Base-by-base conservation (phyloP, 2,888 invertebrate genomes). In the Hermaeophaga mercurialis region DNA sequence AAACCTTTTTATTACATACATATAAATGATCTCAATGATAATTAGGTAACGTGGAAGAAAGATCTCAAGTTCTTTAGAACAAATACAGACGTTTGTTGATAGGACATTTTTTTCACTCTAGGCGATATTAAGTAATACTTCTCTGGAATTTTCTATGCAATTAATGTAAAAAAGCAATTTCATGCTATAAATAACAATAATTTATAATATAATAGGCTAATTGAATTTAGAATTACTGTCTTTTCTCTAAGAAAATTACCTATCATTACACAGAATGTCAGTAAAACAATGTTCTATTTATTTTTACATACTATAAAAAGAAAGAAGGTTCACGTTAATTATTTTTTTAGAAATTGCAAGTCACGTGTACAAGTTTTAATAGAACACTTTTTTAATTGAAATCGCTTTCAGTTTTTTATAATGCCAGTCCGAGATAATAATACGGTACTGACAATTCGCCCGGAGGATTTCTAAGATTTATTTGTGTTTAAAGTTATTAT, bases 321-420 rank as follows among this genome's bases (percentile, higher is more conserved):
- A 36, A 2, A 17, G 17, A 36, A 36, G 14, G 8, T 15, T 36
- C 2, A 4, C 7, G 1, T 8, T 36, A 6, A 5, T 22, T 6
- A 22, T 36, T 15, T 36, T 33, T 36, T 36, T 15, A 36, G 17
- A 36, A 36, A 36, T 17, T 11, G 17, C 36, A 15, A 14, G 36
- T 36, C 36, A 36, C 36, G 36, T 36, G 36, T 36, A 36, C 1
- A 14, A 33, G 12, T 33, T 28, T 28, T 28, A 28, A 28, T 28
- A 28, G 28, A 28, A 28, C 9, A n/a, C n/a, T 28, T n/a, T 6
- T 15, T 6, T 36, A 36, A 36, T 36, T 36, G 36, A 36, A n/a
- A 17, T 36, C 36, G 17, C 36, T 36, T 36, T 36, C 17, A 36
- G 8, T 17, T 36, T 36, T 36, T 36, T 36, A 8, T 11, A 31